Percentiles rank a stretch among this genome's conserved stretches.
These are phyloP conservation scores for Leptodactylus fallax DNA, from an alignment of 2,797 vertebrate species.

Conservation along the genomic window DNA sequence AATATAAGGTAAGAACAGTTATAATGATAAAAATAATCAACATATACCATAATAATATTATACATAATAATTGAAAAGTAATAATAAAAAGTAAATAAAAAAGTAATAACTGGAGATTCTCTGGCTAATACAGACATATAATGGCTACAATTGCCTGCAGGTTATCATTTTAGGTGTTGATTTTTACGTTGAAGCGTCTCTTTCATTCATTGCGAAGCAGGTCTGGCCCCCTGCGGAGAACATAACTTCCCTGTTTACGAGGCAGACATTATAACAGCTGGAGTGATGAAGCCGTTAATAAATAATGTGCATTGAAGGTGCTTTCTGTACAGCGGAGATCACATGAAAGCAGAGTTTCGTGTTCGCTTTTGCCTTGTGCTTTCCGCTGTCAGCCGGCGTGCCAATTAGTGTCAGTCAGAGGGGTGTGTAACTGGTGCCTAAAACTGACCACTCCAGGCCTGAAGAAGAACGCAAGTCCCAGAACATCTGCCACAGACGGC, in stretches of 20 bases:
- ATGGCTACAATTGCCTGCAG: background rate
- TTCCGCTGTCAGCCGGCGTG: constrained; percentile 20
- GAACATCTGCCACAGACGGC: constrained; percentile 15
- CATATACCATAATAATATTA: no score
- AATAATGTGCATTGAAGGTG: constrained; percentile 38
- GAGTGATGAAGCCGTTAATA: constrained; percentile 34
- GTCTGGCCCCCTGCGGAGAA: background rate
- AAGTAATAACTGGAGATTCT: background rate
- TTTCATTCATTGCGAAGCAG: background rate
- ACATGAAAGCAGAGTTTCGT: constrained; percentile 38
- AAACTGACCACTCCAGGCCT: constrained; percentile 44
- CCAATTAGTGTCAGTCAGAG: constrained; percentile 61
- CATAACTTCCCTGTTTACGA: background rate
- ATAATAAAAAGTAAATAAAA: background rate
- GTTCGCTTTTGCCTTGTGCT: background rate
- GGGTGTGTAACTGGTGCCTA: constrained; percentile 29
- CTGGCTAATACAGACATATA: background rate
- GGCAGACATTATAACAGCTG: background rate
- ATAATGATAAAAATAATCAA: background rate
- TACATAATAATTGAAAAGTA: no score
- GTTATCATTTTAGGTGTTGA: background rate
- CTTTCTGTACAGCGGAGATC: constrained; percentile 28
- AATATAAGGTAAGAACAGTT: background rate
- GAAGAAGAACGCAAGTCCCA: background rate
- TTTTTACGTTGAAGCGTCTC: background rate